Evolutionary conservation across 2,888 invertebrate species (phyloP), one percentile per base, ranked within the genome.

Genomic region (Leistus spinibarbis): DNA sequence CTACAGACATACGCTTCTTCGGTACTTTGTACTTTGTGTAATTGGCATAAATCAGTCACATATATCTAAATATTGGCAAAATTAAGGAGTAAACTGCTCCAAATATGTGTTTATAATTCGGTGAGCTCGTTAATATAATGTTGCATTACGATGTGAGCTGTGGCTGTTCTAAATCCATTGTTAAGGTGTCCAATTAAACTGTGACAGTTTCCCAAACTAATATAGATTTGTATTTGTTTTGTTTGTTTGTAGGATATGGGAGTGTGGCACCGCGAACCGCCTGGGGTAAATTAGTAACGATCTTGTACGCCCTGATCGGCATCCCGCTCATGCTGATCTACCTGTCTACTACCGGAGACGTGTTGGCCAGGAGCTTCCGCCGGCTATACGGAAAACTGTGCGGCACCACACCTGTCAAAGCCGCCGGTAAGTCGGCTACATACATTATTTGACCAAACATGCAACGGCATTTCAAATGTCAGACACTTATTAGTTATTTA

Each of bases 321-420:
- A 96, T 96, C 80, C 96, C 96, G 20, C 88, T 96, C 81, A 93
- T 96, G 87, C 89, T 96, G 84, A 89, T 96, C 69, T 96, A 96
- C 85, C 88, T 96, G 72, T 94, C 95, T 70, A 95, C 95, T 67
- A 92, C 95, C 79, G 96, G 96, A 60, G 95, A 95, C 82, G 91
- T 93, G 17, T 87, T 96, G 63, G 95, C 95, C n/a, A 88, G 93
- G 67, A 91, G 90, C 81, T 92, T 95, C 87, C 90, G 95, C 62
- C 89, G 89, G 78, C 85, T 93, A 62, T 93, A 93, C 85, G 90
- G 91, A 9, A 88, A 88, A 77, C 79, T 90, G 57, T 89, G 88
- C 79, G 85, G 84, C 53, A 79, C 81, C 22, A 82, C 77, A 60
- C 78, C 76, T 74, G 62, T 76, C 62, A 73, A 73, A 54, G 54